A percentile compares a stretch with the other conserved stretches of the same genome.
These are phyloP conservation scores for Leptinotarsa rubiginosa DNA, from an alignment of 2,888 invertebrate species.

Conservation along the genomic window DNA sequence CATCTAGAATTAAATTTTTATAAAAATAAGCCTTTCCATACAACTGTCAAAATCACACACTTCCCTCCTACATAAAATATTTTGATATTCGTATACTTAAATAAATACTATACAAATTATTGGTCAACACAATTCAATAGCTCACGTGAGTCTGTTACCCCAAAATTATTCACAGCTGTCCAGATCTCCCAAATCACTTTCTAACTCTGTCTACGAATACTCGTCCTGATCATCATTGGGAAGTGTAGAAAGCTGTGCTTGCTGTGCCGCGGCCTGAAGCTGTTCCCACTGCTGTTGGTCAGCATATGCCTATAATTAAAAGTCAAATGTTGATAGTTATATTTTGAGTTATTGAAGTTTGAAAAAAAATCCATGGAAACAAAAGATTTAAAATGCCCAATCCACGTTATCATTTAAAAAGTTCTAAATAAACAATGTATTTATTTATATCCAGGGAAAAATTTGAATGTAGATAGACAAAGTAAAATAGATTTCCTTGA, in stretches of 20 bases:
- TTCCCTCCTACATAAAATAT: too few species aligned
- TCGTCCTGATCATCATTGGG: conserved; percentile 65
- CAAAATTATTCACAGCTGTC: neutral
- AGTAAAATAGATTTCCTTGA: neutral
- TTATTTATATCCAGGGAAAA: too few species aligned
- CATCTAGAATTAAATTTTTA: too few species aligned
- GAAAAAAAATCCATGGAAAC: too few species aligned
- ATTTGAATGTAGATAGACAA: too few species aligned
- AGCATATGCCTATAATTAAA: conserved; percentile 81
- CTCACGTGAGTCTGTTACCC: neutral
- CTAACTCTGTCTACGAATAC: conserved; percentile 50
- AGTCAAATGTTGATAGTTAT: neutral
- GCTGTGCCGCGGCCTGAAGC: conserved; percentile 77
- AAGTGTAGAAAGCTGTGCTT: conserved; percentile 69
- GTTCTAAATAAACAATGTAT: too few species aligned
- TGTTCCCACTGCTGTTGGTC: conserved; percentile 94
- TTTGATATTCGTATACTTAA: neutral
- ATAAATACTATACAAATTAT: conserved; percentile 12
- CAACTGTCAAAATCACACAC: too few species aligned
- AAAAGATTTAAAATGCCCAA: too few species aligned
- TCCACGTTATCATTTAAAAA: too few species aligned
- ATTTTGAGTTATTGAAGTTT: too few species aligned
- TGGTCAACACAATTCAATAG: conserved; percentile 8
- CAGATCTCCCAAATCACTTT: neutral
- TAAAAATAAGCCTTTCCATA: too few species aligned